Conservation (phyloP, 30 jellyfish, hydroid and myxozoan species). For the Aurelia sp. region DNA sequence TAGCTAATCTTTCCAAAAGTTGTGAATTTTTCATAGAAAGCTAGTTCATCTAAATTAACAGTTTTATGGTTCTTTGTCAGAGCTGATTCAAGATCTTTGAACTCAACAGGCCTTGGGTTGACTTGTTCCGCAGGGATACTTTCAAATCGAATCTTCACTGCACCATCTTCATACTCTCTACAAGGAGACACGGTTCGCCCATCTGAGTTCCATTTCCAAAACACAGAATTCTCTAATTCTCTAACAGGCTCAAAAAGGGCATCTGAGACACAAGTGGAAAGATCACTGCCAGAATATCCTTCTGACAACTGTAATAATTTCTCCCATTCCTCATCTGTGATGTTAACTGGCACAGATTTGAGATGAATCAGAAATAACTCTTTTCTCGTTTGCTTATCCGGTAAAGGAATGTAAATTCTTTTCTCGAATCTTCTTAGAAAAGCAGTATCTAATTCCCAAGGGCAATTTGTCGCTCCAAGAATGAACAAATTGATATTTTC, state of each 20-base stretch:
- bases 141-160: constrained; percentile 61
- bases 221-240: constrained; percentile 52
- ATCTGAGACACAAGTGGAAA: constrained; percentile 93
- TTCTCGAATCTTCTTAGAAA: constrained; percentile 93
- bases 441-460: constrained; percentile 97
- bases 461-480: constrained; percentile 96
- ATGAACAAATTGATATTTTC: constrained; percentile 63
- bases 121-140: constrained; percentile 85
- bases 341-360: constrained; percentile 24
- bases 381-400: constrained; percentile 77
- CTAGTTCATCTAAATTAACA: constrained; percentile 64
- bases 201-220: constrained; percentile 93
- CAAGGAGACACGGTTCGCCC: constrained; percentile 79
- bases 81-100: constrained; percentile 64
- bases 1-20: constrained; percentile 4
- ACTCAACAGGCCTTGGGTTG: constrained; percentile 80
- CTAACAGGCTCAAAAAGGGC: constrained; percentile 94
- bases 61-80: constrained; percentile 74
- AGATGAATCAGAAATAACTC: constrained; percentile 79
- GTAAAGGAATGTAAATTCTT: constrained; percentile 87
- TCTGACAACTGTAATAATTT: constrained; percentile 65
- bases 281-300: constrained; percentile 97
- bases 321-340: constrained; percentile 77
- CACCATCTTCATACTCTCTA: constrained; percentile 65
- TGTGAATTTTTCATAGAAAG: constrained; percentile 18